These are phyloP conservation scores for Cepaea nemoralis DNA, from an alignment of 1,140 invertebrate species.

Conservation along the genomic window DNA sequence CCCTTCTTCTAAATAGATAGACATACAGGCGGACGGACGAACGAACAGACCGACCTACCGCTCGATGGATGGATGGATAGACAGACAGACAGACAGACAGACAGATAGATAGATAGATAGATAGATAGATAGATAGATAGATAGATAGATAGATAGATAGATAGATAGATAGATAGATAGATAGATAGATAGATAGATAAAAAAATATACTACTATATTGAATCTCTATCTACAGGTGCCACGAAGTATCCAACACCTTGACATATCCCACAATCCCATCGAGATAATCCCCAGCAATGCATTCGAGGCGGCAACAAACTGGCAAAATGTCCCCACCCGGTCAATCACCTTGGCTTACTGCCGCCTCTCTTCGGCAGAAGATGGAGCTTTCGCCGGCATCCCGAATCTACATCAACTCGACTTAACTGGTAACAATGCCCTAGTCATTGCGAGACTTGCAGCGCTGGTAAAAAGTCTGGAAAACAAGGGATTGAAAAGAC, in stretches of 20 bases:
- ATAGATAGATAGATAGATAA: too few species aligned
- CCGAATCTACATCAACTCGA: slow-evolving; percentile 49
- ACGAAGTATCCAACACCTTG: slow-evolving; percentile 49
- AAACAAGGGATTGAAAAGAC: slow-evolving; percentile 27
- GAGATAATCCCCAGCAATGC: slow-evolving; percentile 43
- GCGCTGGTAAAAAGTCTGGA: slow-evolving; percentile 50
- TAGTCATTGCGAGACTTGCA: slow-evolving; percentile 46
- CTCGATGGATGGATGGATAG: too few species aligned
- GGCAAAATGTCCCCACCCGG: slow-evolving; percentile 46
- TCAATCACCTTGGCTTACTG: slow-evolving; percentile 57
- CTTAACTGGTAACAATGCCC: slow-evolving; percentile 52
- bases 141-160: too few species aligned
- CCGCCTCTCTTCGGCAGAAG: slow-evolving; percentile 52
- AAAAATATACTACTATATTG: too few species aligned
- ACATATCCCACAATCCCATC: slow-evolving; percentile 59
- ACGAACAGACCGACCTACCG: too few species aligned
- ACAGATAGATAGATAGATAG: too few species aligned
- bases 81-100: too few species aligned
- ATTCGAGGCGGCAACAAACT: slow-evolving; percentile 52
- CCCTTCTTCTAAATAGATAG: too few species aligned
- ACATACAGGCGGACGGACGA: too few species aligned
- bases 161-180: too few species aligned
- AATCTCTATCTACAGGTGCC: slow-evolving; percentile 53
- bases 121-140: too few species aligned
- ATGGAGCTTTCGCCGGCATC: slow-evolving; percentile 46